Conservation (phyloP, 2,113 vertebrate species). For the Pitta sordida region DNA sequence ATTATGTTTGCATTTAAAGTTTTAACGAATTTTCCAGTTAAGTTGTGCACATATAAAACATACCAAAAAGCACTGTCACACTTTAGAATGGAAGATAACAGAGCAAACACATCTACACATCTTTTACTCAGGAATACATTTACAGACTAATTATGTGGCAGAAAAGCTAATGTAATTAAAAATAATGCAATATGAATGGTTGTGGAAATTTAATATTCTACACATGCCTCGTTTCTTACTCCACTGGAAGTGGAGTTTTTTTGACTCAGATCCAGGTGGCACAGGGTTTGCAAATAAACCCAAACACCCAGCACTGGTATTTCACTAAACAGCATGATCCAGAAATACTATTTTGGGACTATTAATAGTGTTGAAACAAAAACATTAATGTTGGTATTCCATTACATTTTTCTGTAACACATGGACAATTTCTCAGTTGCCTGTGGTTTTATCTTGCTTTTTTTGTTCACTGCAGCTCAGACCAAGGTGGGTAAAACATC, state of each 20-base stretch:
- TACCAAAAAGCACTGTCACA: background rate
- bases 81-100: background rate
- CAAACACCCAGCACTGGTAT: background rate
- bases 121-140: background rate
- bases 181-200: background rate
- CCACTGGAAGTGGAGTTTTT: background rate
- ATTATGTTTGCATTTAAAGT: background rate
- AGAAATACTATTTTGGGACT: slow-evolving; percentile 1
- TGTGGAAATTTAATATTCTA: background rate
- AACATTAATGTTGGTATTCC: background rate
- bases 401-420: background rate
- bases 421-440: background rate
- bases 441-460: background rate
- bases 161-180: slow-evolving; percentile 43
- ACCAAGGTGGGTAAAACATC: fast-evolving
- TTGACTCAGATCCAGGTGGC: slow-evolving; percentile 1
- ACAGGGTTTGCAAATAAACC: slow-evolving; percentile 37
- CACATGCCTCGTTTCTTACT: background rate
- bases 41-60: background rate
- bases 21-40: background rate
- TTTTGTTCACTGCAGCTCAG: background rate
- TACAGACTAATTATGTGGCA: background rate
- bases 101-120: background rate
- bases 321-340: background rate
- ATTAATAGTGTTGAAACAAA: slow-evolving; percentile 1